A percentile compares a stretch with the other conserved stretches of the same genome.
Evolutionary conservation across 2,888 invertebrate species (phyloP).

Genomic region (Oligia latruncula): DNA sequence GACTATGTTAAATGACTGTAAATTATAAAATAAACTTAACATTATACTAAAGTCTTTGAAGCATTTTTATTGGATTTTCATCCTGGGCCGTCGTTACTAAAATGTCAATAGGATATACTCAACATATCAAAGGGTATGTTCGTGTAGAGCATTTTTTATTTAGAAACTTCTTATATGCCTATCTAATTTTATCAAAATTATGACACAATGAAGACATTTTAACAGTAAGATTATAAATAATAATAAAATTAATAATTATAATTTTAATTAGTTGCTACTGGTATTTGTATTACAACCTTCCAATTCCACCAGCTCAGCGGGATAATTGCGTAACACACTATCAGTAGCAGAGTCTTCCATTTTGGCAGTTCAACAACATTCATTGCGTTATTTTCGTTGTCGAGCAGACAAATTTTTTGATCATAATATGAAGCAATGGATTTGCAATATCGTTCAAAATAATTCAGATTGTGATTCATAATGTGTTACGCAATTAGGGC

Average conservation of each 20-base stretch:
- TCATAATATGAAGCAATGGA: neutral
- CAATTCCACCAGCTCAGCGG: neutral
- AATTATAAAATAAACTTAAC: conserved; percentile 77
- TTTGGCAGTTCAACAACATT: neutral
- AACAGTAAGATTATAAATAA: neutral
- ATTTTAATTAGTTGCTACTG: neutral
- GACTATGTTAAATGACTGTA: conserved; percentile 82
- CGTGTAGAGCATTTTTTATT: neutral
- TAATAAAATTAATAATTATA: too few species aligned
- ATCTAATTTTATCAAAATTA: neutral
- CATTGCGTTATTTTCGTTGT: neutral
- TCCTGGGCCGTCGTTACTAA: neutral
- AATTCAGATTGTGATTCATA: too few species aligned
- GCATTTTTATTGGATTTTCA: conserved; percentile 45
- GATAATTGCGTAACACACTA: neutral
- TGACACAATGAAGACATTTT: neutral
- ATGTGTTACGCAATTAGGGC: neutral
- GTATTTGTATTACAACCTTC: neutral
- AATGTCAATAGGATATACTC: conserved; percentile 12
- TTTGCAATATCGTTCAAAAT: neutral
- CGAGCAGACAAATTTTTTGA: too few species aligned
- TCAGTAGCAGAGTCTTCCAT: neutral
- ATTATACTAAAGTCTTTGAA: conserved; percentile 57
- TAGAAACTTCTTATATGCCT: neutral
- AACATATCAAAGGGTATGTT: neutral